These are phyloP conservation scores for Centruroides vittatus DNA, from an alignment of 1,140 invertebrate genomes.

Conservation along the genomic window DNA sequence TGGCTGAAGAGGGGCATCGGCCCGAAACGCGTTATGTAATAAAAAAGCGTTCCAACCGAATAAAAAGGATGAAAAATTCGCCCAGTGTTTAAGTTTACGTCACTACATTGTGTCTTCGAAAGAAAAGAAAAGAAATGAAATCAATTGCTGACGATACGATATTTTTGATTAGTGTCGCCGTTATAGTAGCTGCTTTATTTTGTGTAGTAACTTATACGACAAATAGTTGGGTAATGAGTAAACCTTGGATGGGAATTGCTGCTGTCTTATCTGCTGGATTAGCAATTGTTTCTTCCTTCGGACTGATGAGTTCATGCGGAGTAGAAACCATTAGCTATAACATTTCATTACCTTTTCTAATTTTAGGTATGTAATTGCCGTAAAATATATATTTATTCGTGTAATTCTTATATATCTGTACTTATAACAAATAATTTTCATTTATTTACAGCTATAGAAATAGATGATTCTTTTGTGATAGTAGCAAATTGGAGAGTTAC, in stretches of 20 bases:
- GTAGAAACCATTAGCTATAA: constrained; percentile 91
- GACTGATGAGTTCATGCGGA: constrained; percentile 71
- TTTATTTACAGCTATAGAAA: constrained; percentile 63
- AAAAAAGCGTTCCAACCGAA: too few species aligned
- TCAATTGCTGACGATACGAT: constrained; percentile 72
- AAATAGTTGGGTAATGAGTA: constrained; percentile 68
- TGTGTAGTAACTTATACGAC: constrained; percentile 54
- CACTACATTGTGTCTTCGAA: too few species aligned
- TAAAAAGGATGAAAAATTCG: too few species aligned
- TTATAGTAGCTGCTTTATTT: constrained; percentile 50
- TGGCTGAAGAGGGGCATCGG: too few species aligned
- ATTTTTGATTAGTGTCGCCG: constrained; percentile 72
- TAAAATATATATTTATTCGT: too few species aligned
- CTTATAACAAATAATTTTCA: too few species aligned
- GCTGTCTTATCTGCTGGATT: constrained; percentile 35
- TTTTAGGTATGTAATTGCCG: constrained; percentile 54
- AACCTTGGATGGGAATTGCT: constrained; percentile 76
- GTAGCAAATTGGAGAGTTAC: constrained; percentile 81
- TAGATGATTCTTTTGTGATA: constrained; percentile 94
- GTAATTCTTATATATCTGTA: too few species aligned
- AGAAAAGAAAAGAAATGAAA: constrained; percentile 73
- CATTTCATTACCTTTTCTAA: constrained; percentile 80
- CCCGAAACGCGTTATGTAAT: too few species aligned
- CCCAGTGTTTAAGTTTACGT: too few species aligned
- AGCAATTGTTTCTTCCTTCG: constrained; percentile 76